These are phyloP conservation scores for Aradophagus sp. DNA, from an alignment of 1,140 invertebrate species.

Conservation along the genomic window DNA sequence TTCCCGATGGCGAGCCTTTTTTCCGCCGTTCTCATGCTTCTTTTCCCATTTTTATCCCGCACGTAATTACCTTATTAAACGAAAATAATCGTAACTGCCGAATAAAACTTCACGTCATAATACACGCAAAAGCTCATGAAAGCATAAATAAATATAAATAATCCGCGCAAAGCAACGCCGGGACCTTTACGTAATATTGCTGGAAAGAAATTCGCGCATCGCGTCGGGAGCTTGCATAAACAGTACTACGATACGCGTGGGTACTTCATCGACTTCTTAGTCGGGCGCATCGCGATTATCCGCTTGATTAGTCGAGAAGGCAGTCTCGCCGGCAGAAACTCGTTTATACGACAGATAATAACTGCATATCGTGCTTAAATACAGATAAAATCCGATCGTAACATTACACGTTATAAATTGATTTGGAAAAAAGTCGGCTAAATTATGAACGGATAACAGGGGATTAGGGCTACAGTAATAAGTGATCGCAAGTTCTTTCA, in stretches of 20 bases:
- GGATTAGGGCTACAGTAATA: conserved; percentile 30
- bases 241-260: conserved; percentile 56
- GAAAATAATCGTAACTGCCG: conserved; percentile 16
- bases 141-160: conserved; percentile 24
- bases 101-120: not conserved
- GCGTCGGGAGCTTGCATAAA: conserved; percentile 49
- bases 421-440: conserved; percentile 35
- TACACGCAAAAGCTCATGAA: not conserved
- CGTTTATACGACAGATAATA: conserved; percentile 60
- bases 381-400: conserved; percentile 57
- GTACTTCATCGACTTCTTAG: conserved; percentile 59
- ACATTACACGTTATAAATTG: conserved; percentile 58
- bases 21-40: no score
- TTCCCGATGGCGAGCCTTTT: no score
- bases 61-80: no score
- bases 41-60: no score
- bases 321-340: conserved; percentile 50
- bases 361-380: conserved; percentile 55
- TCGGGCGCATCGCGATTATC: conserved; percentile 58
- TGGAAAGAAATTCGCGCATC: conserved; percentile 43
- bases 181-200: conserved; percentile 35
- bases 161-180: conserved; percentile 33
- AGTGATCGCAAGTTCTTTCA: conserved; percentile 12
- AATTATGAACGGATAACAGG: conserved; percentile 48
- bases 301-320: conserved; percentile 55